A percentile compares a stretch with the other conserved stretches of the same genome.
Conservation (phyloP, 1,140 invertebrate species). For the Globodera rostochiensis region DNA sequence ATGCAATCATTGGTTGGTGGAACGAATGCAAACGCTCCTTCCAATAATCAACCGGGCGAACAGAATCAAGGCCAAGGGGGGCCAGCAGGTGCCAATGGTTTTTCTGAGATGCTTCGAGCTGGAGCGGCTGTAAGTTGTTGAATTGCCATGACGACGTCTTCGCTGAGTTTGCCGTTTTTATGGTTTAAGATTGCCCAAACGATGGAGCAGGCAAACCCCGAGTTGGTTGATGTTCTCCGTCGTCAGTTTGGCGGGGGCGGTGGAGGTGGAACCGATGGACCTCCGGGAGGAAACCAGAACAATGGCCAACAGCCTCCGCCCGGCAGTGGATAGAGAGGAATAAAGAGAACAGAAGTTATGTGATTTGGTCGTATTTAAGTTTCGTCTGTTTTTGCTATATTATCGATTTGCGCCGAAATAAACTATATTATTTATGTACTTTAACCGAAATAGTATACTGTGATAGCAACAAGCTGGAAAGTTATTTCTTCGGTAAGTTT, state of each 20-base stretch:
- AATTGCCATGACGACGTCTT: not conserved
- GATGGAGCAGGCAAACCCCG: constrained; percentile 31
- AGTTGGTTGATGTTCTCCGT: constrained; percentile 48
- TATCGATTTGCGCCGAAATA: not conserved
- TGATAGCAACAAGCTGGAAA: not conserved
- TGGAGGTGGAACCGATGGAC: constrained; percentile 1
- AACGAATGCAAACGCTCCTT: no score
- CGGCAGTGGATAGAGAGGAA: not conserved
- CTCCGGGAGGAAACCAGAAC: not conserved
- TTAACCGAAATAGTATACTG: not conserved
- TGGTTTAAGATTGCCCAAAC: not conserved
- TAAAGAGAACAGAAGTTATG: not conserved
- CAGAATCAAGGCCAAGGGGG: constrained; percentile 14
- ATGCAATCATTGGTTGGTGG: constrained; percentile 46
- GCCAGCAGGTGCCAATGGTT: not conserved
- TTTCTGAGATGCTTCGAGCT: constrained; percentile 48
- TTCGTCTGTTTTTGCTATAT: not conserved
- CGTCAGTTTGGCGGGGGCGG: constrained; percentile 36
- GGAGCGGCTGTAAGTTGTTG: constrained; percentile 50
- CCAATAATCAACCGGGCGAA: not conserved
- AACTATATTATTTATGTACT: not conserved
- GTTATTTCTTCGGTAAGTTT: not conserved
- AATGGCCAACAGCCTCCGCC: constrained; percentile 9
- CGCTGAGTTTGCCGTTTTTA: not conserved
- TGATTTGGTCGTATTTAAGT: not conserved